These are phyloP conservation scores for Artibeus lituratus DNA, from an alignment of 2,797 vertebrate species.

Conservation along the genomic window DNA sequence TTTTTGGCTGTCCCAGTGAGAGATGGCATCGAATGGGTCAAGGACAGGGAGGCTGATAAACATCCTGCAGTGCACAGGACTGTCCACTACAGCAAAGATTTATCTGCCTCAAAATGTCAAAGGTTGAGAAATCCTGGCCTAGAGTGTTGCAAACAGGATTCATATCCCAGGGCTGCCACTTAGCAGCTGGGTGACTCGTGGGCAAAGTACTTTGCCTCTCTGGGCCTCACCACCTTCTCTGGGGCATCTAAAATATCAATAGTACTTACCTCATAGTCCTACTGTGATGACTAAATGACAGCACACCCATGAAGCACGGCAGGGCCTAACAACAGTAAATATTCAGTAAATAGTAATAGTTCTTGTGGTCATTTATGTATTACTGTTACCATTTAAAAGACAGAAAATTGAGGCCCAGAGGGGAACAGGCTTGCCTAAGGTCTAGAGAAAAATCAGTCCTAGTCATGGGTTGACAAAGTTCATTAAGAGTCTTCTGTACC, in stretches of 20 bases:
- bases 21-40: background rate
- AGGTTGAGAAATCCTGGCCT: background rate
- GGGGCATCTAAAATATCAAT: background rate
- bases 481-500: background rate
- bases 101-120: background rate
- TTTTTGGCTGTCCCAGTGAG: background rate
- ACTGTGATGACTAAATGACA: background rate
- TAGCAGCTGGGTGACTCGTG: background rate
- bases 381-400: background rate
- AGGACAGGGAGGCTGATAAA: background rate
- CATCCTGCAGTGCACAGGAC: background rate
- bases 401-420: background rate
- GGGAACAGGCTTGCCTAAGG: background rate
- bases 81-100: background rate
- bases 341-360: background rate
- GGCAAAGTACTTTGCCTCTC: background rate
- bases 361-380: background rate
- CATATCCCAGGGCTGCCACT: background rate
- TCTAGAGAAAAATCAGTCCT: background rate
- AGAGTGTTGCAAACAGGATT: background rate
- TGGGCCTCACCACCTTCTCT: background rate
- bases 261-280: background rate
- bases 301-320: background rate
- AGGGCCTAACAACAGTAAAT: background rate
- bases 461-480: background rate